Evolutionary conservation across 2,797 vertebrate genomes (phyloP).

Genomic region (Myotis vivesi): DNA sequence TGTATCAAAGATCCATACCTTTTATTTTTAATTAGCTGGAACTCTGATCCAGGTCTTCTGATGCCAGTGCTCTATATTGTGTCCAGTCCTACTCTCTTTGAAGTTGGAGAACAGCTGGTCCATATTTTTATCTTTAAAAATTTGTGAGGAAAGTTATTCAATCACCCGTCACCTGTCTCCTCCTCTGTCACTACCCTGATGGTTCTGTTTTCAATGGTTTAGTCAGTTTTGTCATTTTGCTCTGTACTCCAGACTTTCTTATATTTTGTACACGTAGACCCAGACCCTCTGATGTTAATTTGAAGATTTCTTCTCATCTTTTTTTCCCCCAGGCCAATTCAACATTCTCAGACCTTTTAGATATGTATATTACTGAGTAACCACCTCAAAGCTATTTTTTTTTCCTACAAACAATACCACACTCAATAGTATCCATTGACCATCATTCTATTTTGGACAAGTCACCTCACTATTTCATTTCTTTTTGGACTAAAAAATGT

Average conservation of each 20-base stretch:
- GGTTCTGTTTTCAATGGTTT: neutral
- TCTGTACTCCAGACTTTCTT: neutral
- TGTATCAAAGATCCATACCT: neutral
- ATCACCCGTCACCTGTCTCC: neutral
- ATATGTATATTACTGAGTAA: neutral
- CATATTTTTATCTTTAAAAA: constrained; percentile 4
- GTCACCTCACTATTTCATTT: constrained; percentile 35
- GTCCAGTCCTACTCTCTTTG: neutral
- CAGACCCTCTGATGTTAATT: constrained; percentile 11
- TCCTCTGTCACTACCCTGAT: neutral
- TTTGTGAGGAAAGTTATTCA: neutral
- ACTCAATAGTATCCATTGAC: neutral
- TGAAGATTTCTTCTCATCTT: constrained; percentile 25
- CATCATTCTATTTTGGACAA: neutral
- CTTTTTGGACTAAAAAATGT: constrained; percentile 6
- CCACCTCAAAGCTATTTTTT: neutral
- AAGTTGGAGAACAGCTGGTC: neutral
- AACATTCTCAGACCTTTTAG: neutral
- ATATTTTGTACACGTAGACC: neutral
- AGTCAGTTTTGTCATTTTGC: neutral
- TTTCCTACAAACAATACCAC: neutral
- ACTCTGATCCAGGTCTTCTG: constrained; percentile 25
- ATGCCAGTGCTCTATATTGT: neutral
- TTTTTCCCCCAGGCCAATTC: neutral
- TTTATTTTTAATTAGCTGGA: constrained; percentile 14